A percentile compares a stretch with the other conserved stretches of the same genome.
These are phyloP conservation scores for Temnothorax nylanderi DNA, from an alignment of 1,140 invertebrate genomes.

Conservation along the genomic window DNA sequence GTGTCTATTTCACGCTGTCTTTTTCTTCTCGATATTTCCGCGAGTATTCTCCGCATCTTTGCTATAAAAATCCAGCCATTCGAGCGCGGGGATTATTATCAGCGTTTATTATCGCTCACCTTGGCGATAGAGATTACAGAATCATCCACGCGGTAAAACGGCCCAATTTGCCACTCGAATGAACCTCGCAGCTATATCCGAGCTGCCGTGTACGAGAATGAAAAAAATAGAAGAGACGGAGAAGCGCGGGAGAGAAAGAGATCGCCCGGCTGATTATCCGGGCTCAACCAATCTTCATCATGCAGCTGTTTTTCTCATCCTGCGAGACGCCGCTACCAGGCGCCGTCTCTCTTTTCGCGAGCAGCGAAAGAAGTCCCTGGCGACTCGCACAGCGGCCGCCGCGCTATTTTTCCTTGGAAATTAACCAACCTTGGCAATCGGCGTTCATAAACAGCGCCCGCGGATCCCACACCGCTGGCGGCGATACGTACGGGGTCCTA, in stretches of 20 bases:
- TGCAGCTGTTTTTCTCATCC: conserved; percentile 74
- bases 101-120: conserved; percentile 51
- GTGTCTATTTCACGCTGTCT: conserved; percentile 21
- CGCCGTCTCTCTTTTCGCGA: conserved; percentile 62
- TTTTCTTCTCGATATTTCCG: conserved; percentile 42
- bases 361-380: conserved; percentile 59
- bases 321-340: conserved; percentile 52
- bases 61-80: conserved; percentile 50
- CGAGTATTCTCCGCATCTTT: neutral
- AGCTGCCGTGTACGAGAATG: conserved; percentile 42
- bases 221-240: conserved; percentile 19
- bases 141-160: conserved; percentile 66
- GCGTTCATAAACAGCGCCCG: conserved; percentile 67
- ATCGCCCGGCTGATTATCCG: conserved; percentile 66
- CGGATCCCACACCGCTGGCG: conserved; percentile 14
- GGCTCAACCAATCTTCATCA: conserved; percentile 72
- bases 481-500: conserved; percentile 27
- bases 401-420: conserved; percentile 36
- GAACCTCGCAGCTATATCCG: conserved; percentile 50
- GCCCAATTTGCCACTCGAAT: conserved; percentile 63
- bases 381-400: conserved; percentile 13
- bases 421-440: conserved; percentile 68
- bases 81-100: conserved; percentile 66
- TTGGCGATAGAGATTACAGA: conserved; percentile 66
- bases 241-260: neutral